These are phyloP conservation scores for Bombus fervidus DNA, from an alignment of 1,140 invertebrate genomes.

Conservation along the genomic window DNA sequence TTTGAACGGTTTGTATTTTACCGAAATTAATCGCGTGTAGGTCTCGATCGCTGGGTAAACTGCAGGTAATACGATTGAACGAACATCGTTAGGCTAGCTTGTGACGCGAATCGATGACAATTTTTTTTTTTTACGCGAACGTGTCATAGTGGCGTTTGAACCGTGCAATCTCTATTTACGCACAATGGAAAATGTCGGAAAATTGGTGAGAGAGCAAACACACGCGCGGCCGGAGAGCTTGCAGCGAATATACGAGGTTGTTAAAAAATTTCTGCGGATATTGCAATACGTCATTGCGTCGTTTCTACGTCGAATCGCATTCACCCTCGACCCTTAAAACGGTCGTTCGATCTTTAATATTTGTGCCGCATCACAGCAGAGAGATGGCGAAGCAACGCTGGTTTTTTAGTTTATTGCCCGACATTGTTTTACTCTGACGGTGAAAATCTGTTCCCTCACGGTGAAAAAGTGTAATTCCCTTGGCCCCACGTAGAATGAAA, in stretches of 20 bases:
- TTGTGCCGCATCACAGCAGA: neutral
- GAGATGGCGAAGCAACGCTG: neutral
- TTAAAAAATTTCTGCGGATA: conserved; percentile 31
- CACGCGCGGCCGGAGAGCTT: neutral
- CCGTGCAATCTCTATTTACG: neutral
- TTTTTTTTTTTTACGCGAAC: neutral
- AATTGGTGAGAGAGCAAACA: neutral
- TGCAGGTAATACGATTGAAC: neutral
- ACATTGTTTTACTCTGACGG: conserved; percentile 1
- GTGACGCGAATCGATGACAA: neutral
- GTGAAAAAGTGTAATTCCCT: conserved; percentile 7
- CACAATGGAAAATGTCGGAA: neutral
- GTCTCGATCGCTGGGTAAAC: neutral
- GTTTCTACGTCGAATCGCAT: neutral
- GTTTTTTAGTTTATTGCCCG: neutral
- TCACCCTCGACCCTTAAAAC: neutral
- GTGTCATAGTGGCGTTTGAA: neutral
- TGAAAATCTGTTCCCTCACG: neutral
- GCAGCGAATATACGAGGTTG: neutral
- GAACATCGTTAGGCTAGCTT: neutral
- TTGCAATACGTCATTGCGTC: neutral
- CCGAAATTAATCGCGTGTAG: neutral
- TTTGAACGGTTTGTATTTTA: neutral
- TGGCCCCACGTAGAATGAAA: neutral
- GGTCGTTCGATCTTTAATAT: conserved; percentile 1